Conservation (phyloP, 2,113 vertebrate species). For the Oncorhynchus tshawytscha region DNA sequence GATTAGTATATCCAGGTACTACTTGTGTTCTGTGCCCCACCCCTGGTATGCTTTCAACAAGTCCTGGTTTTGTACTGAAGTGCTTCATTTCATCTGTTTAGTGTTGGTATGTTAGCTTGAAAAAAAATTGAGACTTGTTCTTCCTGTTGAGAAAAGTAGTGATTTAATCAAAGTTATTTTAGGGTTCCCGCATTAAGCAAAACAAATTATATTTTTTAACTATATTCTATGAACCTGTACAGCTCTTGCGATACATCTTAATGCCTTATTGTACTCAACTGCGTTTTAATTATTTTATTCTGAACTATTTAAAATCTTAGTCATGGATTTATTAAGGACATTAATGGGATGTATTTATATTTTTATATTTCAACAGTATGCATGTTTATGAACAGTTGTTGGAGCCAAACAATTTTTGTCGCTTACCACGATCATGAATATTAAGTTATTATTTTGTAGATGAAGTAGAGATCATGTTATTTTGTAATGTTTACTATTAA, state of each 20-base stretch:
- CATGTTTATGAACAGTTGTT: conserved; percentile 73
- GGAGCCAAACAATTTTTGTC: conserved; percentile 65
- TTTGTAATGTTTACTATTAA: conserved; percentile 81
- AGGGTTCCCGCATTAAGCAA: conserved; percentile 63
- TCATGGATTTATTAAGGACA: conserved; percentile 76
- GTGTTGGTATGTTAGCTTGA: conserved; percentile 62
- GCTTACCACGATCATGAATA: conserved; percentile 74
- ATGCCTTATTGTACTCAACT: conserved; percentile 80
- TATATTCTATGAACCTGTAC: conserved; percentile 75
- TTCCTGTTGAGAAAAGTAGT: conserved; percentile 67
- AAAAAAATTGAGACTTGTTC: conserved; percentile 49
- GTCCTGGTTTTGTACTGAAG: conserved; percentile 69
- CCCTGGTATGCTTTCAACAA: conserved; percentile 50
- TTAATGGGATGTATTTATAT: conserved; percentile 82
- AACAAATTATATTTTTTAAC: conserved; percentile 63
- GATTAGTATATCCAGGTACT: conserved; percentile 17
- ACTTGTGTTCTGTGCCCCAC: conserved; percentile 2
- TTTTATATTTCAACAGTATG: conserved; percentile 83
- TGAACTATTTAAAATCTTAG: conserved; percentile 76
- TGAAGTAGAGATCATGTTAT: conserved; percentile 76
- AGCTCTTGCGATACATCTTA: conserved; percentile 77
- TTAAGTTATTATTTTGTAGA: conserved; percentile 76
- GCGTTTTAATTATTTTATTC: conserved; percentile 76
- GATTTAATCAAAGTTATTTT: conserved; percentile 57
- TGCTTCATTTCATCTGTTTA: conserved; percentile 61